phyloP scores from a whole-genome alignment of 2,797 vertebrate genomes.

The Eospalax fontanierii region DNA sequence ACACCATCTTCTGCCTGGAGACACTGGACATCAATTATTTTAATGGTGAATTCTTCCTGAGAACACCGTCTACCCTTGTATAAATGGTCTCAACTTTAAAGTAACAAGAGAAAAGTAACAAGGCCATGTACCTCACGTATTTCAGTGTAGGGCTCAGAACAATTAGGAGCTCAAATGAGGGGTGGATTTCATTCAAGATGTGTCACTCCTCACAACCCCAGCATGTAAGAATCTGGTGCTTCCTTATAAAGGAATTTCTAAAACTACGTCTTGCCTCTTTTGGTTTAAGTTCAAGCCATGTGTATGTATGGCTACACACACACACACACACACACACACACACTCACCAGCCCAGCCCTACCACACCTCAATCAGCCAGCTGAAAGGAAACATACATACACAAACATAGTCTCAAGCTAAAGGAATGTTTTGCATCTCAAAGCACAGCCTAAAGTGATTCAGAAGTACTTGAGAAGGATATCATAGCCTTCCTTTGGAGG shows the following conservation, averaged over 20 bases:
- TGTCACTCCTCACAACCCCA: accelerated
- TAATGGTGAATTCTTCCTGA: accelerated
- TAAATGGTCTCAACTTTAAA: background rate
- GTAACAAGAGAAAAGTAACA: too few relatives aligned
- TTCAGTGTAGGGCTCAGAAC: accelerated
- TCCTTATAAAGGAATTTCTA: background rate
- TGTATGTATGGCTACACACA: background rate
- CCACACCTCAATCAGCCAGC: accelerated
- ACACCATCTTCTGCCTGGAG: background rate
- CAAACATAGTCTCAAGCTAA: background rate
- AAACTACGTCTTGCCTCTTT: background rate
- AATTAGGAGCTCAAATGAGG: accelerated
- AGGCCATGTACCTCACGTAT: accelerated
- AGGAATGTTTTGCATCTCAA: background rate
- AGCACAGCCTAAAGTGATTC: background rate
- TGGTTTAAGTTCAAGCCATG: background rate
- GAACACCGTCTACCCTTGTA: background rate
- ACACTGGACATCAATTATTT: accelerated
- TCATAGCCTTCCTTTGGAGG: accelerated
- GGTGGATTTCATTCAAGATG: background rate
- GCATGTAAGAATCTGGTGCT: accelerated
- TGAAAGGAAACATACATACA: background rate
- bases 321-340: accelerated
- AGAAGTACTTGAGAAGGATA: accelerated
- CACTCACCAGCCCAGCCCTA: accelerated